Evolutionary conservation across 2,113 vertebrate genomes (phyloP).

Genomic region (Xiphias gladius): DNA sequence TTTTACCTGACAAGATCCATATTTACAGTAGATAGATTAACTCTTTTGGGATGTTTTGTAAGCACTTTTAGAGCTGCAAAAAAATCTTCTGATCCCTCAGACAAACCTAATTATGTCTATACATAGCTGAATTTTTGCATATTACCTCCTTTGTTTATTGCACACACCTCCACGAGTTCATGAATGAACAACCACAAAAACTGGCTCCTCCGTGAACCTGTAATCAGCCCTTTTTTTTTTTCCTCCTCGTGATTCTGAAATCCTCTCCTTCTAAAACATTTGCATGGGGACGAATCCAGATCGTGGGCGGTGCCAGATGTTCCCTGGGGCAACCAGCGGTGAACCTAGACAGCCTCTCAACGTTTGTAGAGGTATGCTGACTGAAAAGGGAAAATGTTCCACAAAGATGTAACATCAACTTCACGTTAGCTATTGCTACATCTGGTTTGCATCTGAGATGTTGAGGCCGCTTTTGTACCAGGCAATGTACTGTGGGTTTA

Average conservation of each 20-base stretch:
- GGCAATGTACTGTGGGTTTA: neutral
- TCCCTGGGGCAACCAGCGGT: conserved; percentile 23
- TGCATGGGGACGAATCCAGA: conserved; percentile 35
- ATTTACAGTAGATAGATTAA: neutral
- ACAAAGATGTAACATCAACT: conserved; percentile 33
- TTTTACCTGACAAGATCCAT: neutral
- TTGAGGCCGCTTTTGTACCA: neutral
- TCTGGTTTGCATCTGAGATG: neutral
- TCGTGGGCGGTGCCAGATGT: conserved; percentile 66
- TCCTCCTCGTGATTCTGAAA: neutral
- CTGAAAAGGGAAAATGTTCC: conserved; percentile 44
- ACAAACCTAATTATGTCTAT: neutral
- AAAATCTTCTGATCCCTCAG: neutral
- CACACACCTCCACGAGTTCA: neutral
- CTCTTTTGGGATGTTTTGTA: neutral
- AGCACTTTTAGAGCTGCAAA: neutral
- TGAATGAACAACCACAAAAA: conserved; percentile 3
- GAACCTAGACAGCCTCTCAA: conserved; percentile 41
- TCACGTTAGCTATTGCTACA: conserved; percentile 28
- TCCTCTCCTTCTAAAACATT: conserved; percentile 30
- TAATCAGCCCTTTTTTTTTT: conserved; percentile 13
- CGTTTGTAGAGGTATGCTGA: conserved; percentile 61
- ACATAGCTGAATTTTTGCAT: neutral
- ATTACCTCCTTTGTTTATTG: neutral
- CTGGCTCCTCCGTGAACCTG: neutral